Evolutionary conservation across 2,888 invertebrate genomes (phyloP), one percentile per base, ranked within the genome.

Genomic region (Agonopterix heracliana): DNA sequence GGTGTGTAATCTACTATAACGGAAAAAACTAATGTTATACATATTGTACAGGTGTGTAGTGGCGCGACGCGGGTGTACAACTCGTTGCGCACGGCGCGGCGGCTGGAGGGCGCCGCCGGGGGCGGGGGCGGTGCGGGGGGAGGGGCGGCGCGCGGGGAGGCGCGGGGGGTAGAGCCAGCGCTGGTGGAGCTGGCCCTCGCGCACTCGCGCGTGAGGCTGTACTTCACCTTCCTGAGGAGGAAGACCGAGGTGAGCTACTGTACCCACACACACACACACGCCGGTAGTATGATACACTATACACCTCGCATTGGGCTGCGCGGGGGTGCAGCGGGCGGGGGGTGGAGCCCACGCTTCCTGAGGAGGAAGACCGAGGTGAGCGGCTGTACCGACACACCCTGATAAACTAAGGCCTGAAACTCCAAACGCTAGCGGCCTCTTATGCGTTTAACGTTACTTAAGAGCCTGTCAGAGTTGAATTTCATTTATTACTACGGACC

Each of bases 101-200:
- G 59, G 45, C 46, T 56, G 55, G 59, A 49, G 54, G 48, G 51
- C 51, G 48, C 13, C n/a, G 46, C 46, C 48, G 42, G 47, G 38
- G 57, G 60, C 44, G 57, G 35, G 57, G 2, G 90, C 97, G 48
- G 99, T 1, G 38, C 48, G 41, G 47, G 41, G 57, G 60, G 45
- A 55, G 57, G 55, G 12, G 45, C 48, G 41, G 49, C 55, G 12
- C 26, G 26, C 26, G 26, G 26, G 26, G 26, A 26, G 26, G 51
- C 68, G 26, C 67, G 72, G 9, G 56, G 61, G 2, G 90, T 97
- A 49, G 99, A 99, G 86, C 91, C 94, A 0, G 88, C 96, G 43
- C 91, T 99, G 51, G 93, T 94, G 0, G 99, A 99, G 85, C 91
- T 98, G 51, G 97, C 98, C 0, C 90, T 97, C 45, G 93, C 98